Evolutionary conservation across 1,140 invertebrate genomes (phyloP), one percentile per base, ranked within the genome.

Genomic region (Ptiloglossa arizonensis): DNA sequence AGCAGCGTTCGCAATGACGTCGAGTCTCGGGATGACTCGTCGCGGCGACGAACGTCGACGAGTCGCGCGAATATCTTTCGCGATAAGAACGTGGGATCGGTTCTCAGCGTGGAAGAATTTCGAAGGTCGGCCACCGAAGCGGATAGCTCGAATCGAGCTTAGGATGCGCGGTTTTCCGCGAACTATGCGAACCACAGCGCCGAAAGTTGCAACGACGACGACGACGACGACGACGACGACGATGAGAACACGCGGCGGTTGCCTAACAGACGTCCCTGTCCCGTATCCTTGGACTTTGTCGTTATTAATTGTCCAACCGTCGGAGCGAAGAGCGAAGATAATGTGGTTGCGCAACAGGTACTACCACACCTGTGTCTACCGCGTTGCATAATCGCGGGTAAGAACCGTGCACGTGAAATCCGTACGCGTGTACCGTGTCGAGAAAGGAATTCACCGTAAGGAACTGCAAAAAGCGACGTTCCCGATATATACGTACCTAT

Each of bases 251-350:
- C 63, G 32, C 70, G n/a, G n/a, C n/a, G n/a, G n/a, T n/a, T n/a
- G 64, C 24, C 79, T 76, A 83, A 69, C 64, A 52, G 22, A 11
- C 52, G 74, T 68, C 73, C 60, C 72, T 54, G 77, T 84, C 82
- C 71, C 83, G 81, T 87, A 91, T 92, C 90, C 90, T 92, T 92
- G 91, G 91, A 91, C 90, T 91, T 89, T 91, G 90, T 89, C 87
- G 86, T 90, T 90, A 92, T 92, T 92, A 92, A 91, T 92, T 92
- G 91, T 87, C 88, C 87, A 91, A 91, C 89, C 90, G 91, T 87
- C 87, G 89, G 89, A 91, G 90, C 88, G 88, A 91, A 85, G 87
- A 91, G 89, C 87, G 88, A 91, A 90, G 90, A 91, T 91, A 91
- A 90, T 85, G 86, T 84, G 81, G 83, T 92, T 92, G 89, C 89